phyloP scores from a whole-genome alignment of 30 jellyfish, hydroid and myxozoan species.

The Calvadosia cruxmelitensis region DNA sequence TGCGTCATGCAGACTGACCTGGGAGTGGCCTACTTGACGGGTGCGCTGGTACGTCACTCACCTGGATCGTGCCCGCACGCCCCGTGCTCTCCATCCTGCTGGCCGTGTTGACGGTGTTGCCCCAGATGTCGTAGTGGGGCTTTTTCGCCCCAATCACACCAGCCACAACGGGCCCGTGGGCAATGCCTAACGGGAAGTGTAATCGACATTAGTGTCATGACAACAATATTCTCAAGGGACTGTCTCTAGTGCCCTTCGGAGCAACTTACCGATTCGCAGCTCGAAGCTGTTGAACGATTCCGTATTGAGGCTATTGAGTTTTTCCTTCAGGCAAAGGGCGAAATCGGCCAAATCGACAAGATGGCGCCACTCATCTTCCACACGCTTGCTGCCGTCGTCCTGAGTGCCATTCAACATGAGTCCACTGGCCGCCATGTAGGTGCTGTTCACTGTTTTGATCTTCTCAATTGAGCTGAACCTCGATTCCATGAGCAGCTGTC shows the following conservation, averaged over 20 bases:
- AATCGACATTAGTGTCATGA: no score
- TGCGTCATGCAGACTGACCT: no score
- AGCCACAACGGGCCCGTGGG: slow-evolving; percentile 97
- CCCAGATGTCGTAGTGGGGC: slow-evolving; percentile 98
- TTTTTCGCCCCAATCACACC: slow-evolving; percentile 98
- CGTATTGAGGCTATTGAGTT: slow-evolving; percentile 52
- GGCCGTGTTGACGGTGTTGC: slow-evolving; percentile 88
- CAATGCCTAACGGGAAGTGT: no score
- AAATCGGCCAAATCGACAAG: slow-evolving; percentile 71
- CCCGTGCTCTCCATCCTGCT: slow-evolving; percentile 97
- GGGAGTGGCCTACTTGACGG: no score
- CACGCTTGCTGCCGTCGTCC: slow-evolving; percentile 4
- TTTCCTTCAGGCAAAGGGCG: slow-evolving; percentile 63
- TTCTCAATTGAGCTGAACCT: slow-evolving; percentile 64
- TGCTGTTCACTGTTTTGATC: slow-evolving; percentile 88
- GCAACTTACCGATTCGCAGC: slow-evolving; percentile 67
- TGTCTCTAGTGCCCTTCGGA: background rate
- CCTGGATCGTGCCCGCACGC: slow-evolving; percentile 81
- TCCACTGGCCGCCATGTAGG: slow-evolving; percentile 97
- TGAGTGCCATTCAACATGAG: slow-evolving; percentile 8
- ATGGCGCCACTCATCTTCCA: slow-evolving; percentile 58
- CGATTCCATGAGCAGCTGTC: slow-evolving; percentile 59
- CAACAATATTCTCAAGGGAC: no score
- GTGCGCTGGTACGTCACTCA: background rate
- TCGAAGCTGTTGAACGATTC: slow-evolving; percentile 77